Evolutionary conservation across 2,888 invertebrate genomes (phyloP).

Genomic region (Lithophane socia): DNA sequence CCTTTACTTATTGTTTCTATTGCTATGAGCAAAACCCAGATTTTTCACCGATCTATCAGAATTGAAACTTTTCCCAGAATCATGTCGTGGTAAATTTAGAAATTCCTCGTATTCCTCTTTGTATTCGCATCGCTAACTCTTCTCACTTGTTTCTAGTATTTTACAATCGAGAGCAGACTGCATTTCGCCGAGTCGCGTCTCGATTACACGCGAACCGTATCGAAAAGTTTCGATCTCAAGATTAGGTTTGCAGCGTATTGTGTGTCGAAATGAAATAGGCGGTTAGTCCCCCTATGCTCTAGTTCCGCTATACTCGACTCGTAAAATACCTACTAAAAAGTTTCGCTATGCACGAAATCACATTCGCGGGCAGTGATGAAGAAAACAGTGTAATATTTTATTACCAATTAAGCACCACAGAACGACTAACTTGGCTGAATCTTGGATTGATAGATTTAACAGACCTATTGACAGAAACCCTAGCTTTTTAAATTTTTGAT

Average conservation of each 20-base stretch:
- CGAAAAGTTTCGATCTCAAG: conserved; percentile 39
- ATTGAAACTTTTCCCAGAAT: conserved; percentile 10
- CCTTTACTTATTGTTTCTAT: background rate
- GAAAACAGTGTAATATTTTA: too few species aligned
- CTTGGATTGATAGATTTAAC: too few species aligned
- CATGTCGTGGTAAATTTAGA: background rate
- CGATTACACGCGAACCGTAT: conserved; percentile 32
- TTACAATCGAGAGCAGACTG: conserved; percentile 22
- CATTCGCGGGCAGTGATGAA: too few species aligned
- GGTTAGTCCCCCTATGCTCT: too few species aligned
- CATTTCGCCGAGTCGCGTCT: conserved; percentile 32
- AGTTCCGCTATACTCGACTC: too few species aligned
- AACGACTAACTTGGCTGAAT: too few species aligned
- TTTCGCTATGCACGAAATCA: too few species aligned
- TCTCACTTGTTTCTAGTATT: conserved; percentile 10
- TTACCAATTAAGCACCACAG: too few species aligned
- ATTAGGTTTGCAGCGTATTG: conserved; percentile 26
- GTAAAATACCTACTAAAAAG: too few species aligned
- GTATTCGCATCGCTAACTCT: conserved; percentile 13
- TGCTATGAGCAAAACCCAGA: background rate
- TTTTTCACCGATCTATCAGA: background rate
- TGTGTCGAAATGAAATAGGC: conserved; percentile 20
- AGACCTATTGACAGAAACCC: too few species aligned
- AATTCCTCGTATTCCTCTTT: background rate
- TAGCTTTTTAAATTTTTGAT: too few species aligned